Base-by-base conservation (phyloP, 2,888 invertebrate species). In the Napeogenes sylphis region DNA sequence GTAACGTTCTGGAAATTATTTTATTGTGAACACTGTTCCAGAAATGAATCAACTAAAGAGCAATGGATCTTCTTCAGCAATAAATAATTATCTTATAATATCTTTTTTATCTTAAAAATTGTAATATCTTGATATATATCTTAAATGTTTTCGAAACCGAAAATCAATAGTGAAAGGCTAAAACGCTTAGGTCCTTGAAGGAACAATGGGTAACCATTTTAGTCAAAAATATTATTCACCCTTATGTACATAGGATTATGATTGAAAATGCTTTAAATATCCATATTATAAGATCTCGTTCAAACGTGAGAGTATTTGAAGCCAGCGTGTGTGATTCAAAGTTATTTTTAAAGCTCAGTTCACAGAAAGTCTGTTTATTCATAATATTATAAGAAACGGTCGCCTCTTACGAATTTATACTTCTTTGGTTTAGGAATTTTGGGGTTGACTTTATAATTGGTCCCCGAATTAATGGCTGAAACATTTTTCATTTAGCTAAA, bases 221-320 rank as follows among this genome's bases (percentile, higher is more conserved):
- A 60, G 61, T 53, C 13, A 46, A 53, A 2, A 46, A 55, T 46
- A 4, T 35, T 59, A 47, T 10, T 56, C 63, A 45, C 30, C 55
- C 53, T 30, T 65, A 58, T 5, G 1, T 0, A 0, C 12, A 4
- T 14, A 8, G 4, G 0, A 2, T 45, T 63, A 65, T 53, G 35
- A 58, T 54, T 54, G 38, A 51, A 59, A 60, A 46, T 68, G 21
- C n/a, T n/a, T 14, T 5, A 38, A 38, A 30, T 30, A 14, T 13
- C 8, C 12, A 14, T n/a, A 47, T 55, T 56, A 58, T 65, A 57
- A 47, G 62, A 66, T 65, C 61, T 62, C 60, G 61, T 65, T 65
- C 63, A 62, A 42, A 70, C 73, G 73, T 73, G 73, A 73, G 73
- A 71, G 68, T 69, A 72, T 72, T 72, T 71, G 69, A 73, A 73